Evolutionary conservation across 2,797 vertebrate species (phyloP), one percentile per base, ranked within the genome.

Genomic region (Sciurus carolinensis): DNA sequence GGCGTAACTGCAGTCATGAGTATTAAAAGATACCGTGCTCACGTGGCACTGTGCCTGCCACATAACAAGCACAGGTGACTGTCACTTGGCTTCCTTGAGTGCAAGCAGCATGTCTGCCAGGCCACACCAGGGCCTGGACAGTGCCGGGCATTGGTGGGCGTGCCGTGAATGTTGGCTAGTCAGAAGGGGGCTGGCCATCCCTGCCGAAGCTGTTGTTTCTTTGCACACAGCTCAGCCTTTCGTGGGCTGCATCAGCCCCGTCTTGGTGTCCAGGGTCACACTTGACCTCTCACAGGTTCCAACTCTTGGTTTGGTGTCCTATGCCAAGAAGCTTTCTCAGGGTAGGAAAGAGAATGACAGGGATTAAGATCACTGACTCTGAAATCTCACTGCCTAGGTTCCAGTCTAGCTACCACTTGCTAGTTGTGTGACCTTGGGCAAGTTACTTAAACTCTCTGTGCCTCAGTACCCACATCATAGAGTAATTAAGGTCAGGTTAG

Each of bases 291-390:
- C 47, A 20, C 15, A 30, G 30, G 59, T 86, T 52, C 44, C 28
- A 28, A 57, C 73, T 76, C 75, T 69, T 73, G 44, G 64, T 72
- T 90, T 64, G 36, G 26, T 59, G 1, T 87, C 66, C 30, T 66
- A 44, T 42, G 26, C 20, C 57, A 90, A 85, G 88, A 47, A 54
- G 67, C 44, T 77, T 96, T 88, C 62, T 82, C 44, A 62, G 72
- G 30, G 42, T 79, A 50, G 42, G 72, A 67, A 76, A 64, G 39
- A 66, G 57, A 71, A 47, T 14, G 8, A 67, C 22, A 26, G 39
- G 18, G 47, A 67, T 44, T 67, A 83, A 95, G 77, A 57, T 36
- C 22, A 2, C 9, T 1, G 62, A 81, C 79, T 73, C 62, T 28
- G 62, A 64, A 86, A 84, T 72, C 36, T 57, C 62, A 36, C 33